Conservation (phyloP, 2,888 invertebrate species). For the Volucella bombylans region DNA sequence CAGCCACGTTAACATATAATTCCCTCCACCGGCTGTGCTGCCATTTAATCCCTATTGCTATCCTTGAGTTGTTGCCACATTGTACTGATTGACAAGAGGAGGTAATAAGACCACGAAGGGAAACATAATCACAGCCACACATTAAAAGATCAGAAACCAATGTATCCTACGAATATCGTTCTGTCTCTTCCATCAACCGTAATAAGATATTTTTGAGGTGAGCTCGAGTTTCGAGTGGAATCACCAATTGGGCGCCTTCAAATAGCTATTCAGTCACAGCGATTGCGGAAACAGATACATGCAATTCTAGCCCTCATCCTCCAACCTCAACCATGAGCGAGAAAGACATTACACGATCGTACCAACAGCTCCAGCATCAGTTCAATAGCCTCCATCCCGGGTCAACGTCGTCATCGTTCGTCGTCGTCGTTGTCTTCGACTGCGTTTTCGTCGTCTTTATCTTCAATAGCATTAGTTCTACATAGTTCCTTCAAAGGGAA, state of each 20-base stretch:
- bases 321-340: constrained; percentile 22
- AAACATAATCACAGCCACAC: constrained; percentile 58
- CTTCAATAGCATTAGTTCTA: constrained; percentile 52
- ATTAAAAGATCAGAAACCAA: constrained; percentile 26
- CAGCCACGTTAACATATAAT: no score
- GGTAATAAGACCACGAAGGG: constrained; percentile 65
- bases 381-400: constrained; percentile 68
- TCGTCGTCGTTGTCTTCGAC: constrained; percentile 29
- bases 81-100: constrained; percentile 32
- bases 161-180: constrained; percentile 1
- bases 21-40: no score
- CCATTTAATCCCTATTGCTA: not conserved
- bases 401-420: constrained; percentile 41
- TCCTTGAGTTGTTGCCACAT: constrained; percentile 27
- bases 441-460: constrained; percentile 24
- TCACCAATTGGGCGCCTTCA: constrained; percentile 63
- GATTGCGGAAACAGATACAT: constrained; percentile 71
- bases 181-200: constrained; percentile 6
- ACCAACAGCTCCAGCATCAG: constrained; percentile 49
- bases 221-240: constrained; percentile 64
- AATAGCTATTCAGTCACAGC: constrained; percentile 55
- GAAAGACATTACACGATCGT: constrained; percentile 46
- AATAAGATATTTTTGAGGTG: constrained; percentile 69
- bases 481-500: constrained; percentile 35
- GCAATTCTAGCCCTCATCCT: constrained; percentile 55